Base-by-base conservation (phyloP, 2,113 vertebrate genomes). In the Callospermophilus lateralis region DNA sequence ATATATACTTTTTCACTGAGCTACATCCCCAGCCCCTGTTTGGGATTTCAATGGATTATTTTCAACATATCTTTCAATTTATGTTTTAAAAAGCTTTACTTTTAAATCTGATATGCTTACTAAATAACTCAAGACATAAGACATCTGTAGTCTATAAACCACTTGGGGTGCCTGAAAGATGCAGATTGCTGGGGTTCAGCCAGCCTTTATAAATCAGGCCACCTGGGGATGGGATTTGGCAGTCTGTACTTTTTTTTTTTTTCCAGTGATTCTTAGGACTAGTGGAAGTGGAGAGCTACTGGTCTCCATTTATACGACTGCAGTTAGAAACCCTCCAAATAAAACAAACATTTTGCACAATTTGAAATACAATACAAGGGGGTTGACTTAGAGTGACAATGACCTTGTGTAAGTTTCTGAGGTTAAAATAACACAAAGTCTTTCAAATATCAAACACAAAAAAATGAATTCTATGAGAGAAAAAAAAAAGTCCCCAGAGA, bases 121-220 rank as follows among this genome's bases (percentile, higher is more conserved):
- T 91, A 97, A 92, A 58, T 91, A 95, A 92, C 90, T 55, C 67
- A 88, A 89, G 58, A 94, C n/a, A 48, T 85, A 48, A 42, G 58
- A 30, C 28, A 42, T 20, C 77, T 78, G 28, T 24, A 19, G 4
- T 79, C 76, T 48, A n/a, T 26, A 45, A 83, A 20, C 55, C 6
- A 76, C 24, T 11, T 20, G 30, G 67, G 26, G 13, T 15, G 8
- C 39, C 11, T 11, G 39, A 73, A 83, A 78, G 22, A 45, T 53
- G 61, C 2, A 63, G 84, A 80, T 11, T 77, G 16, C 34, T 26
- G 42, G 15, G 37, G 48, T 28, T 74, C 34, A 24, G 6, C 22
- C 72, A 42, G 22, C 15, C 61, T n/a, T 63, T 73, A 53, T 34
- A 73, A 85, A 10, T 3, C 3, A 0, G 37, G 51, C 8, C 77